Base-by-base conservation (phyloP, 2,888 invertebrate species). In the Meghimatium bilineatum region DNA sequence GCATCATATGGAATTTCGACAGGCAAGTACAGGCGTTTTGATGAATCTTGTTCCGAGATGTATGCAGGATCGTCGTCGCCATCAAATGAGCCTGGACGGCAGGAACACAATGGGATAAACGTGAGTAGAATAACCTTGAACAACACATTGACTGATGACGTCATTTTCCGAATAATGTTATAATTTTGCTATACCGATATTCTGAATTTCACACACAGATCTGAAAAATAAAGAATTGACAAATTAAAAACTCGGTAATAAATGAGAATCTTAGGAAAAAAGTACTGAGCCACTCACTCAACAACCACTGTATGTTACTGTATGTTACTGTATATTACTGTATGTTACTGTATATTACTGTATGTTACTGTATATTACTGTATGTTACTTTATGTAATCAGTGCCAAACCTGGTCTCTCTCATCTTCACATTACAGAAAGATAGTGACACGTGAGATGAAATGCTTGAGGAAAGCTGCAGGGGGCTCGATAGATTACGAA, bases 1-100 rank as follows among this genome's bases (percentile, higher is more conserved):
- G 82, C 38, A 8, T 76, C 82, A 1, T 26, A 66, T 0, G 82
- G 38, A 23, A 75, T 56, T 20, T 82, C 82, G 0, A 69, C 69
- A 1, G 82, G 76, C 20, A 77, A 26, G 52, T 67, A 82, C 26
- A 74, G n/a, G 3, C 23, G 74, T 52, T 52, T 66, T 17, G 49
- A 52, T 10, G 56, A 34, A 8, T 63, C 63, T n/a, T 44, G 63
- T 12, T 52, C 71, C 14, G 36, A 56, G 49, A 34, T 26, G 66
- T 26, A 60, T 23, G 32, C 38, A 1, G 36, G 2, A 14, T 67
- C 75, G 12, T 75, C 82, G n/a, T 75, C 75, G 12, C 20, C 20
- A n/a, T 67, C 75, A 20, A 52, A 52, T n/a, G 32, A 23, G 10
- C 38, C 29, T 34, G 72, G 72, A 20, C 81, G 56, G 44, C n/a